Percentiles rank a stretch among this genome's conserved stretches.
These are phyloP conservation scores for Psilanteris sp. DNA, from an alignment of 1,140 invertebrate species.

Conservation along the genomic window DNA sequence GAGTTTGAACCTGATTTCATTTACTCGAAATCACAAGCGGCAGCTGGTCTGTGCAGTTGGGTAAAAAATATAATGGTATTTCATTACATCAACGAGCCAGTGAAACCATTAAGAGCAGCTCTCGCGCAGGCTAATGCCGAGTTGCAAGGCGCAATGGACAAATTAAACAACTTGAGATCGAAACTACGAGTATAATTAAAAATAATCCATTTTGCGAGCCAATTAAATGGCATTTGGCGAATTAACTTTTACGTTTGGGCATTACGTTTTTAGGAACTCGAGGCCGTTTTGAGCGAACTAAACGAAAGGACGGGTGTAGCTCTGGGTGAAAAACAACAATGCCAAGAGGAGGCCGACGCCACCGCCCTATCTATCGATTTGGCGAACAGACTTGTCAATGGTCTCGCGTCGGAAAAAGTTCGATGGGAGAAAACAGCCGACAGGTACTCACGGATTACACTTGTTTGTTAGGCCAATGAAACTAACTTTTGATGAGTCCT, in stretches of 20 bases:
- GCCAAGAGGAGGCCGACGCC: conserved; percentile 91
- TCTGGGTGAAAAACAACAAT: conserved; percentile 91
- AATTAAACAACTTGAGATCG: conserved; percentile 84
- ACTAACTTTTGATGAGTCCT: too few relatives aligned
- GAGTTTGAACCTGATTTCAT: conserved; percentile 94
- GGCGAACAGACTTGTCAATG: conserved; percentile 94
- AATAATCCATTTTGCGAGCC: conserved; percentile 6
- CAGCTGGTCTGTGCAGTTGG: conserved; percentile 95
- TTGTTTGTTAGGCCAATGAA: too few relatives aligned
- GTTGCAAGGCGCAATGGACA: conserved; percentile 88
- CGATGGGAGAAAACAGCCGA: conserved; percentile 88
- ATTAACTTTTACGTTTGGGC: too few relatives aligned
- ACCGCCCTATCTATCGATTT: conserved; percentile 92
- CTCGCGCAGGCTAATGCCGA: conserved; percentile 92
- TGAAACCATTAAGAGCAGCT: conserved; percentile 93
- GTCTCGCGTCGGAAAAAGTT: conserved; percentile 95
- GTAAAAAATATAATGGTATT: conserved; percentile 95
- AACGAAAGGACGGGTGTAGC: conserved; percentile 91
- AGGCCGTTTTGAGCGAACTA: conserved; percentile 87
- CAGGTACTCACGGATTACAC: conserved; percentile 74
- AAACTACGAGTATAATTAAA: conserved; percentile 80
- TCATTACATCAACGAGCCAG: conserved; percentile 94
- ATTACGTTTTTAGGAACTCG: conserved; percentile 84
- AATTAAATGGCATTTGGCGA: neutral
- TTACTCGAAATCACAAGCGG: conserved; percentile 91